These are phyloP conservation scores for Tragelaphus buxtoni DNA, from an alignment of 2,113 vertebrate genomes.

Conservation along the genomic window DNA sequence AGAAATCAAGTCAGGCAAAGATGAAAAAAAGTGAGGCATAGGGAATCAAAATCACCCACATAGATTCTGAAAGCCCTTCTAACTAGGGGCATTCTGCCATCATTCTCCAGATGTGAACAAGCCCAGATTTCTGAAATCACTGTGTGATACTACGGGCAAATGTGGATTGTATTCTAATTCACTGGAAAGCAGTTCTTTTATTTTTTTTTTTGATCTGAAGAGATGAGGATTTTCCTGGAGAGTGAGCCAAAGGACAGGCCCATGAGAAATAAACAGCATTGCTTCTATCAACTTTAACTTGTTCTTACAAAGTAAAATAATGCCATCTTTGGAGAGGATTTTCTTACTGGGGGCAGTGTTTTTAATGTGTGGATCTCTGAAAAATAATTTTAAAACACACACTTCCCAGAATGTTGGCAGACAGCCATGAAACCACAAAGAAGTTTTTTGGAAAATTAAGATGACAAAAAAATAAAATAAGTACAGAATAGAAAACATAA, in stretches of 20 bases:
- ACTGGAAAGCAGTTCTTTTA: not conserved
- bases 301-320: constrained; percentile 22
- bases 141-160: constrained; percentile 24
- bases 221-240: constrained; percentile 26
- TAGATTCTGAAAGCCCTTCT: constrained; percentile 48
- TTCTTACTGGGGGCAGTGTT: not conserved
- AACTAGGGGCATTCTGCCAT: constrained; percentile 35
- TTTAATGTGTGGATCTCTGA: not conserved
- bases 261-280: constrained; percentile 32
- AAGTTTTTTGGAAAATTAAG: constrained; percentile 67
- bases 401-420: constrained; percentile 52
- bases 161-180: constrained; percentile 51
- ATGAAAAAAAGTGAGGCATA: constrained; percentile 29
- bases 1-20: constrained; percentile 56
- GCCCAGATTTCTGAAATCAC: constrained; percentile 53
- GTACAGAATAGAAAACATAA: constrained; percentile 31
- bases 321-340: not conserved
- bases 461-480: constrained; percentile 40
- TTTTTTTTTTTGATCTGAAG: not conserved
- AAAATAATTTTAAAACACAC: constrained; percentile 15
- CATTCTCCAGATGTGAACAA: constrained; percentile 45
- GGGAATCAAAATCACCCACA: constrained; percentile 53
- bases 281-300: not conserved
- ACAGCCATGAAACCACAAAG: constrained; percentile 39
- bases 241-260: constrained; percentile 45